phyloP scores from a whole-genome alignment of 2,888 invertebrate genomes.

The Agrochola lychnidis region DNA sequence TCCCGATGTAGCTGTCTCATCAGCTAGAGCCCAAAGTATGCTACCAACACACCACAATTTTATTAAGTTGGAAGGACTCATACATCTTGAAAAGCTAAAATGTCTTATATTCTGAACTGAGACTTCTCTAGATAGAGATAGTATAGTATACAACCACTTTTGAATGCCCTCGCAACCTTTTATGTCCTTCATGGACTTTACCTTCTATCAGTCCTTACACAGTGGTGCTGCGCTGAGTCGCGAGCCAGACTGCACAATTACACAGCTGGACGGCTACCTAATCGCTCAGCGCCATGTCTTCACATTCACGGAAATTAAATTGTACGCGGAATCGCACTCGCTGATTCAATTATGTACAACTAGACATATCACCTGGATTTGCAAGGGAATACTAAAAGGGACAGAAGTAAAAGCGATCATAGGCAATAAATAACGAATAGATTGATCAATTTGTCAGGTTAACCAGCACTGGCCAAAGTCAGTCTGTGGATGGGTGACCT shows the following conservation, averaged over 20 bases:
- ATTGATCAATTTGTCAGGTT: not conserved
- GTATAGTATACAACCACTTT: too few relatives aligned
- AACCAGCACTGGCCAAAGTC: too few relatives aligned
- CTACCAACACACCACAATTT: too few relatives aligned
- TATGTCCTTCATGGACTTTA: too few relatives aligned
- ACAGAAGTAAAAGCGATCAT: too few relatives aligned
- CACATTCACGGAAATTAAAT: slow-evolving; percentile 47
- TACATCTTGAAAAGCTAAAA: too few relatives aligned
- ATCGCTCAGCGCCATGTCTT: slow-evolving; percentile 55
- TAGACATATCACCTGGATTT: not conserved
- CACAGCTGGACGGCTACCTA: slow-evolving; percentile 61
- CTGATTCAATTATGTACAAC: slow-evolving; percentile 11
- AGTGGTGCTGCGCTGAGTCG: not conserved
- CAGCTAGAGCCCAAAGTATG: too few relatives aligned
- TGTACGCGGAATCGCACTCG: slow-evolving; percentile 68
- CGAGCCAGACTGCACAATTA: slow-evolving; percentile 58
- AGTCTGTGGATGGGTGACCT: not conserved
- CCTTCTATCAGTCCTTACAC: not conserved
- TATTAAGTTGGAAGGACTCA: too few relatives aligned
- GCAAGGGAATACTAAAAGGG: not conserved
- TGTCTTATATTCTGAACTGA: too few relatives aligned
- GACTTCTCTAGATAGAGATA: too few relatives aligned
- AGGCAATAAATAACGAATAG: not conserved
- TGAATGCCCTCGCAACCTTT: too few relatives aligned
- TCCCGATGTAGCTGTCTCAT: too few relatives aligned